A percentile compares a stretch with the other conserved stretches of the same genome.
These are phyloP conservation scores for Zoanthus sociatus DNA, from an alignment of 92 coral and sea anemone species.

Conservation along the genomic window DNA sequence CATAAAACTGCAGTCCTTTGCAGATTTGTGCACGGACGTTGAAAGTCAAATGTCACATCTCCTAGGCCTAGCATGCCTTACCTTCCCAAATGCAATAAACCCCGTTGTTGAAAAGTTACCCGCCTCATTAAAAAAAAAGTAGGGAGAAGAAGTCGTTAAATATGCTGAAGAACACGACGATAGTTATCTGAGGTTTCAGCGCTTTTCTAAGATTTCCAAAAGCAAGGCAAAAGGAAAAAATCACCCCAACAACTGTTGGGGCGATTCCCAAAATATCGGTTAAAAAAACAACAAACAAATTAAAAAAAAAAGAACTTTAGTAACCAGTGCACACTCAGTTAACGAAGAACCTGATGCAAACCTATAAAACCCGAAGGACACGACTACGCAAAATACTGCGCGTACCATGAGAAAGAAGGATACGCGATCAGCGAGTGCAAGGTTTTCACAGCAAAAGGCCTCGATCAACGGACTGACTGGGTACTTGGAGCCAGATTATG, in stretches of 20 bases:
- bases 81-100: conserved; percentile 47
- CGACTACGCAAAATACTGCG: conserved; percentile 41
- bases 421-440: conserved; percentile 60
- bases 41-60: conserved; percentile 42
- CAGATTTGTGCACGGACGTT: conserved; percentile 57
- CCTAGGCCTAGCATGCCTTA: conserved; percentile 61
- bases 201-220: no score
- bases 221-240: no score
- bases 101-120: conserved; percentile 56
- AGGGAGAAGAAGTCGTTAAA: conserved; percentile 56
- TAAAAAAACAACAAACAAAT: no score
- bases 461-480: conserved; percentile 63
- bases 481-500: conserved; percentile 64
- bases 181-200: no score
- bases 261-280: no score
- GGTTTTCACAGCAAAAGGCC: conserved; percentile 49
- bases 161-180: conserved; percentile 1
- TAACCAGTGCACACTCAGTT: no score
- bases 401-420: conserved; percentile 62
- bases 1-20: conserved; percentile 38
- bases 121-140: conserved; percentile 32
- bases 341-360: no score
- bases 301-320: no score
- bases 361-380: no score
- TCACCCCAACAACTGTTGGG: no score